phyloP scores from a whole-genome alignment of 2,888 invertebrate genomes.

The Hypsopygia costalis region DNA sequence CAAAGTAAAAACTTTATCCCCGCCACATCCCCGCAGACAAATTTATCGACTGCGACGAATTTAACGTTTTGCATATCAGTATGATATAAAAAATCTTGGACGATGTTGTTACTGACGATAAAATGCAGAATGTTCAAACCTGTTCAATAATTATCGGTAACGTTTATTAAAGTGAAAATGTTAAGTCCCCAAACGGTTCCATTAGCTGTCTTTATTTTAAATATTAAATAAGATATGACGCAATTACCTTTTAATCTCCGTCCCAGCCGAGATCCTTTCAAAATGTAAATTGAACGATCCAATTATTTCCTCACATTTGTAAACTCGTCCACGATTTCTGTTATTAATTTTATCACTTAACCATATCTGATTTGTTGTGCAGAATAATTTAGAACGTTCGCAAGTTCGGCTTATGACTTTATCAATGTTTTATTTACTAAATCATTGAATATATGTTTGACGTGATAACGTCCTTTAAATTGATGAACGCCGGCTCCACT shows the following conservation, averaged over 20 bases:
- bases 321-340: conserved; percentile 11
- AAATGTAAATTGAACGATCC: conserved; percentile 37
- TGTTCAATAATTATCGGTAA: conserved; percentile 29
- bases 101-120: conserved; percentile 18
- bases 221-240: conserved; percentile 34
- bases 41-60: conserved; percentile 18
- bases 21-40: conserved; percentile 6
- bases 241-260: conserved; percentile 38
- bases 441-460: too few relatives aligned
- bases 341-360: background rate
- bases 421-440: too few relatives aligned
- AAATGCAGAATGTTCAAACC: conserved; percentile 22
- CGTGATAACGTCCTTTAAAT: too few relatives aligned
- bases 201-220: conserved; percentile 35
- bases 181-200: conserved; percentile 26
- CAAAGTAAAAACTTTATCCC: conserved; percentile 14
- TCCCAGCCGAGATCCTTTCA: conserved; percentile 29
- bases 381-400: too few relatives aligned
- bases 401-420: too few relatives aligned
- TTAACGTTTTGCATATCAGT: conserved; percentile 28
- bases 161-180: conserved; percentile 37
- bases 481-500: too few relatives aligned
- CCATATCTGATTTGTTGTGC: conserved; percentile 12
- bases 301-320: conserved; percentile 19
- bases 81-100: conserved; percentile 16